Conservation (phyloP, 2,888 invertebrate genomes). For the Macrostomum cliftonense region DNA sequence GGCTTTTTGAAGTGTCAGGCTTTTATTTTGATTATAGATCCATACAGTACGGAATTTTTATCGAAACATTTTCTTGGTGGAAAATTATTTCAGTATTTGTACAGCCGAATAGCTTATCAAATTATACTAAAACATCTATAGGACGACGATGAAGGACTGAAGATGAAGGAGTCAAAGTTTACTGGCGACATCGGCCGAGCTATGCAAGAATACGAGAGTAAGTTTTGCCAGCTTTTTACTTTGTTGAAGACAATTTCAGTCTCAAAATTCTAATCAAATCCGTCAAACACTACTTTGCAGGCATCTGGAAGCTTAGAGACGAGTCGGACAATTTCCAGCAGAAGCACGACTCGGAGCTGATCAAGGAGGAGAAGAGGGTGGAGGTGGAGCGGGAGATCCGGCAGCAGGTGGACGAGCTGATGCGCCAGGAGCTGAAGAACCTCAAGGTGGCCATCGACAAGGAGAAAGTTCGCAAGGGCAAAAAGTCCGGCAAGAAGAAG, state of each 20-base stretch:
- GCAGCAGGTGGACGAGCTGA: slow-evolving; percentile 51
- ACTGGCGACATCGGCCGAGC: slow-evolving; percentile 29
- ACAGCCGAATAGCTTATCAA: no score
- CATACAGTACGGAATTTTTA: no score
- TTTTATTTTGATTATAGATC: no score
- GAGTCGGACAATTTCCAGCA: slow-evolving; percentile 56
- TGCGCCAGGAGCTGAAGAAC: slow-evolving; percentile 45
- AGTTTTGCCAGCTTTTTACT: slow-evolving; percentile 9
- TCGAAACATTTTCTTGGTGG: background rate
- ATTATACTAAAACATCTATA: no score
- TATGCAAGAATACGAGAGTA: slow-evolving; percentile 27
- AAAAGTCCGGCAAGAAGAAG: slow-evolving; percentile 47
- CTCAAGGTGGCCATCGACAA: slow-evolving; percentile 46
- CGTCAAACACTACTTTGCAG: no score
- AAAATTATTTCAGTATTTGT: no score
- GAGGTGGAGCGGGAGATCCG: slow-evolving; percentile 61
- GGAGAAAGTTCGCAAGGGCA: slow-evolving; percentile 35
- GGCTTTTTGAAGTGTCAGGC: no score
- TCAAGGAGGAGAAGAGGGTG: slow-evolving; percentile 59
- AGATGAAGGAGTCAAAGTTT: slow-evolving; percentile 35
- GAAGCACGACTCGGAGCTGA: slow-evolving; percentile 58
- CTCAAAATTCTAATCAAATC: no score
- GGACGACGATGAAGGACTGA: slow-evolving; percentile 38
- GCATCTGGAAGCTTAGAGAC: slow-evolving; percentile 62
- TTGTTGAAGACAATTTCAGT: no score